Conservation (phyloP, 2,113 vertebrate genomes). For the Bothrops jararaca region DNA sequence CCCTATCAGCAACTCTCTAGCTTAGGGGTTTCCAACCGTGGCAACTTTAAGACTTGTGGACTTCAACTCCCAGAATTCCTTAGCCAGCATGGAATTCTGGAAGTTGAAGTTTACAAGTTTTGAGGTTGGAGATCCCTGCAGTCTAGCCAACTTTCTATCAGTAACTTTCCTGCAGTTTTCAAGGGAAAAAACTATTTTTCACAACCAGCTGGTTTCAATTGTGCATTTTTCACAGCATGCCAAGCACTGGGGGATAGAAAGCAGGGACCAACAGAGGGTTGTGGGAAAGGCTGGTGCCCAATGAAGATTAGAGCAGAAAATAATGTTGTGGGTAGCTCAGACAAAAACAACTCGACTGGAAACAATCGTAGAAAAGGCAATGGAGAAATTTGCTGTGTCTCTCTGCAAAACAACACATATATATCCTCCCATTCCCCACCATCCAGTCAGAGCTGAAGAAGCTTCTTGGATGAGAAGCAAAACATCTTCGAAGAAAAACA, state of each 20-base stretch:
- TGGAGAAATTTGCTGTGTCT: background rate
- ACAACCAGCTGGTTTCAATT: slow-evolving; percentile 57
- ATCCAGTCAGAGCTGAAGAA: no score
- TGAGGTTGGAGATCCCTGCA: background rate
- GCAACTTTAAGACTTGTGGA: background rate
- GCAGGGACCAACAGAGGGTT: slow-evolving; percentile 17
- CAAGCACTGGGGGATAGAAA: background rate
- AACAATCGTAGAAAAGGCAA: background rate
- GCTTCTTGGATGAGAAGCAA: no score
- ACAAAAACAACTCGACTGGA: background rate
- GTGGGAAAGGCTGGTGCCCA: background rate
- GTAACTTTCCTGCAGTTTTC: background rate
- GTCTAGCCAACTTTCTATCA: background rate
- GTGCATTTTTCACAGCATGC: slow-evolving; percentile 29
- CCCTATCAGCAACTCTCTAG: background rate
- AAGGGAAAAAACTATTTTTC: background rate
- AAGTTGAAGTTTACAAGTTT: background rate
- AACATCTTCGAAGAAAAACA: no score
- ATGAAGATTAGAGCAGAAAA: slow-evolving; percentile 4
- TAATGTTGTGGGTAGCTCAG: slow-evolving; percentile 31
- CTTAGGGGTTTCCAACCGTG: background rate
- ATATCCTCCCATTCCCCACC: no score
- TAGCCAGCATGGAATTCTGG: background rate
- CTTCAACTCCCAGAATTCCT: background rate
- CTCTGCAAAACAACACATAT: background rate